phyloP scores from a whole-genome alignment of 2,888 invertebrate species.

The Notodonta dromedarius region DNA sequence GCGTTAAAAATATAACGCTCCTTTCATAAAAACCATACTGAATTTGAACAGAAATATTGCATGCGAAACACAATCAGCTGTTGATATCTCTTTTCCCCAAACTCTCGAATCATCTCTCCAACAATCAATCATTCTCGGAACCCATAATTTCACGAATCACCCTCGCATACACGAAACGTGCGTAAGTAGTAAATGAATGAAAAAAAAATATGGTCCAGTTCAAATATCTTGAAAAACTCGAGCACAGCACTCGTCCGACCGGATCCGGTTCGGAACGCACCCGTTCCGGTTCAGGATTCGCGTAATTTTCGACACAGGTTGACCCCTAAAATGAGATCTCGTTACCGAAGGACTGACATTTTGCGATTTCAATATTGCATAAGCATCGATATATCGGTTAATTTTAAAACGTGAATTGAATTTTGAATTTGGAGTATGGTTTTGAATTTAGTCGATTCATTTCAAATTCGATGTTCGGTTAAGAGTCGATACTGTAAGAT shows the following conservation, averaged over 20 bases:
- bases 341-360: constrained; percentile 6
- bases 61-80: not conserved
- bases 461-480: not conserved
- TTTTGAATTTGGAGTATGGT: not conserved
- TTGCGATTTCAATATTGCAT: constrained; percentile 1
- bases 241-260: constrained; percentile 1
- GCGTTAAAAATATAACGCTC: too few relatives aligned
- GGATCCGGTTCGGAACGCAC: not conserved
- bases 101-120: not conserved
- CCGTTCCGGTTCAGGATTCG: constrained; percentile 7
- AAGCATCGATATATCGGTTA: constrained; percentile 1
- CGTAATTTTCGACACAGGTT: constrained; percentile 8
- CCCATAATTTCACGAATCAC: constrained; percentile 6
- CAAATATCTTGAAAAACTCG: constrained; percentile 8
- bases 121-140: constrained; percentile 1
- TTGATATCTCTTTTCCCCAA: not conserved
- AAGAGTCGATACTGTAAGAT: not conserved
- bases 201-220: constrained; percentile 5
- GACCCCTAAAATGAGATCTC: constrained; percentile 9
- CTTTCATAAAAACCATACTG: not conserved
- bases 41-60: not conserved
- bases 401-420: not conserved
- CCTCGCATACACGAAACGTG: constrained; percentile 2
- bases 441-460: constrained; percentile 1
- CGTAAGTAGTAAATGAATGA: constrained; percentile 8